A percentile compares a stretch with the other conserved stretches of the same genome.
phyloP scores from a whole-genome alignment of 2,113 vertebrate genomes.

The Oreotragus oreotragus region DNA sequence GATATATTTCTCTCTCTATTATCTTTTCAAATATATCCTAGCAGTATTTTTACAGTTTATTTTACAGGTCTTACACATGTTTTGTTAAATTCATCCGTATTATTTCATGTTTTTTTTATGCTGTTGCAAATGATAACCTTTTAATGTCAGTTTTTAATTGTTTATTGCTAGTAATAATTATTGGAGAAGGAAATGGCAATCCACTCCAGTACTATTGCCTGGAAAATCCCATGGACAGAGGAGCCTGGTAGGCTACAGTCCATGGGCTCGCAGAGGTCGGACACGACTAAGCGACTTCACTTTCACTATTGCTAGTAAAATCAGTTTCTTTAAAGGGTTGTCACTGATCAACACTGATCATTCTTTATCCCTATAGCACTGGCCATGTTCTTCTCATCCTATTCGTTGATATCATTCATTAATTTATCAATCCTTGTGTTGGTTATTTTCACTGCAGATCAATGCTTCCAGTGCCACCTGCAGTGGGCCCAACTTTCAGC shows the following conservation, averaged over 20 bases:
- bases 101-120: neutral
- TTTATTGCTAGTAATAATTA: neutral
- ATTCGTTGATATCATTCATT: neutral
- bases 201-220: too few relatives aligned
- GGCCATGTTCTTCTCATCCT: neutral
- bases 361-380: neutral
- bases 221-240: too few relatives aligned
- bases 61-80: neutral
- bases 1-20: neutral
- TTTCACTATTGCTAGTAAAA: neutral
- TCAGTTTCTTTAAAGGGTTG: neutral
- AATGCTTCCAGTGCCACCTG: conserved; percentile 95
- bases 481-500: conserved; percentile 94
- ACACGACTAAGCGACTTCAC: too few relatives aligned
- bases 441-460: conserved; percentile 83
- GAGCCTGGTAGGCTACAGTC: too few relatives aligned
- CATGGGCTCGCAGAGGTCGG: too few relatives aligned
- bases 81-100: neutral
- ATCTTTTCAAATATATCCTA: neutral
- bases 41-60: conserved; percentile 15
- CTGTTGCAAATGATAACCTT: neutral
- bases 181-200: too few relatives aligned
- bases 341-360: neutral
- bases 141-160: neutral
- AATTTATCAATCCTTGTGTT: neutral